These are phyloP conservation scores for Nomada lathburiana DNA, from an alignment of 2,888 invertebrate species.

Conservation along the genomic window DNA sequence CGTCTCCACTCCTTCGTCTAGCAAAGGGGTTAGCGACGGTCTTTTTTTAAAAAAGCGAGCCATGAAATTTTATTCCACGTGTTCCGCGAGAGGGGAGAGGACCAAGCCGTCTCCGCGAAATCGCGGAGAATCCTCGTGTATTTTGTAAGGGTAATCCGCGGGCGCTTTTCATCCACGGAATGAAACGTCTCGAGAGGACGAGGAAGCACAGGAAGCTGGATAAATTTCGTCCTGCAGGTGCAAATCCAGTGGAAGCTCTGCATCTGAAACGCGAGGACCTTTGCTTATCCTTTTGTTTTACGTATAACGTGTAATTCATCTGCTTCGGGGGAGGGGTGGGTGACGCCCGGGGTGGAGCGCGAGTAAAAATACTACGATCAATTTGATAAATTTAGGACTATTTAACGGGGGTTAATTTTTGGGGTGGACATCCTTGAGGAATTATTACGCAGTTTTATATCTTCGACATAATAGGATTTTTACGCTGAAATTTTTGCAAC, in stretches of 20 bases:
- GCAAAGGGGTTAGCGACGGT: conserved; percentile 24
- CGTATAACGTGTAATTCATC: conserved; percentile 28
- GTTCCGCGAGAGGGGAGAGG: conserved; percentile 47
- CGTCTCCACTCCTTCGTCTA: background rate
- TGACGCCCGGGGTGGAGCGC: too few relatives aligned
- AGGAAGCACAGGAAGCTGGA: conserved; percentile 44
- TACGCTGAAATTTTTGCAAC: too few relatives aligned
- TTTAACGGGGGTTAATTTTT: too few relatives aligned
- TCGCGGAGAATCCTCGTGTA: conserved; percentile 62
- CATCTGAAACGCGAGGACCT: conserved; percentile 24
- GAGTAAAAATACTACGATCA: background rate
- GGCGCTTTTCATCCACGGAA: conserved; percentile 69
- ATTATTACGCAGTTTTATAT: too few relatives aligned
- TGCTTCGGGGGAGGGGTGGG: background rate
- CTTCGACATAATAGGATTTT: too few relatives aligned
- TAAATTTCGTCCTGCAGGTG: conserved; percentile 58
- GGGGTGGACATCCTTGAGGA: too few relatives aligned
- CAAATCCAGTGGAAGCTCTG: conserved; percentile 41
- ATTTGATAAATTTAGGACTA: background rate
- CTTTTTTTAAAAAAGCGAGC: conserved; percentile 55
- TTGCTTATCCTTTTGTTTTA: conserved; percentile 36
- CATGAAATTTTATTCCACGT: conserved; percentile 74
- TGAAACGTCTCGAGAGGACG: conserved; percentile 69
- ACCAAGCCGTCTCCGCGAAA: conserved; percentile 61
- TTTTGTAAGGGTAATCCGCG: conserved; percentile 73